Base-by-base conservation (phyloP, 37 sponge, comb jelly and placozoan genomes). In the Beroe ovata region DNA sequence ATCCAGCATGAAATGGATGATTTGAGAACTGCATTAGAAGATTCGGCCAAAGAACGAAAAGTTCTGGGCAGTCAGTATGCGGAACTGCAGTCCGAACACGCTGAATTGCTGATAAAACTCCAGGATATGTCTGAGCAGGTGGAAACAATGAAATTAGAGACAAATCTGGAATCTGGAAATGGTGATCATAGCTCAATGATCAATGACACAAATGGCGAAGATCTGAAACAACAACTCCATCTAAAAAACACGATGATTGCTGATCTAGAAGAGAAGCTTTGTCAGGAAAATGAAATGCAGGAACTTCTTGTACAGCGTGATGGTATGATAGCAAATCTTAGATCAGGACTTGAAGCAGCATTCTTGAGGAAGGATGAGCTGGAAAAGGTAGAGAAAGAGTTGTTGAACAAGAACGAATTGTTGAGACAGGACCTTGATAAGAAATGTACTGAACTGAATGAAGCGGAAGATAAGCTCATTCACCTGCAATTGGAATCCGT, bases 401-500 rank as follows among this genome's bases (percentile, higher is more conserved):
- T 26, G 28, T 4, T 25, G 6, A 37, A 66, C 11, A 25, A 30
- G 3, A 66, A 29, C 69, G 16, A 32, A 1, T 2, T 34, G 35
- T 33, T 66, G 16, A 8, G 11, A 6, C 1, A 66, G 1, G 69
- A 77, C 3, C 38, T 77, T 1, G 84, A 77, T 3, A 33, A 39
- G 26, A 77, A 77, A 36, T 32, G 54, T 35, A 77, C 28, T 6
- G 84, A 77, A 25, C 21, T 77, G 33, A 77, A 77, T 42, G 84
- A 77, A 23, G 84, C 84, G 14, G 84, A 77, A 35, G 84, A 77
- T 23, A 77, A 77, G 25, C 22, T 77, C 22, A 38, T 77, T 30
- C 84, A 77, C 23, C 84, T 77, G 3, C 84, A 77, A 26, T 40
- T 77, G 29, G 41, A 8, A 77, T 42, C 54, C n/a, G 84, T 77